Conservation (phyloP, 2,888 invertebrate genomes). For the Steinernema hermaphroditum region DNA sequence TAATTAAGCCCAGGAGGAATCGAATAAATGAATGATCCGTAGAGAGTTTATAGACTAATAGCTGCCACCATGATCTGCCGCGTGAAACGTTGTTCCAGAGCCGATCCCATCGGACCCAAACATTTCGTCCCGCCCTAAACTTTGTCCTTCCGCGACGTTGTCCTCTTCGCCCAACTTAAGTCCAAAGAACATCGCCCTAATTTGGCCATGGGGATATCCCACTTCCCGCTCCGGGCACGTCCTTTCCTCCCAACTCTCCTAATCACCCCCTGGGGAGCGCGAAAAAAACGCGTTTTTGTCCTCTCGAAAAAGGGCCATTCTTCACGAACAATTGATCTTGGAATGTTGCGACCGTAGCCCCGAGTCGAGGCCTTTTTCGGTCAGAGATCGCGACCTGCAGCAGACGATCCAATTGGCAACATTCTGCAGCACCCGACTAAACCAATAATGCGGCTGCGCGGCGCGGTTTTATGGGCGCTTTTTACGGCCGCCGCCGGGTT, state of each 20-base stretch:
- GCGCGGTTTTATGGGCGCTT: constrained; percentile 16
- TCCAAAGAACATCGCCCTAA: constrained; percentile 6
- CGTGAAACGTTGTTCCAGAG: too few species aligned
- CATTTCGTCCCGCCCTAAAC: too few species aligned
- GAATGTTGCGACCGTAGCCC: constrained; percentile 14
- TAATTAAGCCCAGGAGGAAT: too few species aligned
- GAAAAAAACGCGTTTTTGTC: not conserved
- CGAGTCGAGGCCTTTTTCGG: not conserved
- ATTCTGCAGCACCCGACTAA: not conserved
- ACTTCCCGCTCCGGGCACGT: not conserved
- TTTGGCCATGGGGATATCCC: not conserved
- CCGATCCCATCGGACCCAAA: too few species aligned
- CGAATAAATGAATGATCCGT: too few species aligned
- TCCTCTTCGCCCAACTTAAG: not conserved
- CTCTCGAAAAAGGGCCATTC: not conserved
- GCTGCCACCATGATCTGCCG: too few species aligned
- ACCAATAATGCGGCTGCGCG: constrained; percentile 15
- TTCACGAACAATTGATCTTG: not conserved
- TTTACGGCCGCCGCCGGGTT: not conserved
- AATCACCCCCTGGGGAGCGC: not conserved
- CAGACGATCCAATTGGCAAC: not conserved
- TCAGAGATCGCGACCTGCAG: not conserved
- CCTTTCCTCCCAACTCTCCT: not conserved
- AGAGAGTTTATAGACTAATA: too few species aligned
- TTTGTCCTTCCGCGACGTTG: too few species aligned